Conservation (phyloP, 2,113 vertebrate species). For the Mesoclemmys tuberculata region DNA sequence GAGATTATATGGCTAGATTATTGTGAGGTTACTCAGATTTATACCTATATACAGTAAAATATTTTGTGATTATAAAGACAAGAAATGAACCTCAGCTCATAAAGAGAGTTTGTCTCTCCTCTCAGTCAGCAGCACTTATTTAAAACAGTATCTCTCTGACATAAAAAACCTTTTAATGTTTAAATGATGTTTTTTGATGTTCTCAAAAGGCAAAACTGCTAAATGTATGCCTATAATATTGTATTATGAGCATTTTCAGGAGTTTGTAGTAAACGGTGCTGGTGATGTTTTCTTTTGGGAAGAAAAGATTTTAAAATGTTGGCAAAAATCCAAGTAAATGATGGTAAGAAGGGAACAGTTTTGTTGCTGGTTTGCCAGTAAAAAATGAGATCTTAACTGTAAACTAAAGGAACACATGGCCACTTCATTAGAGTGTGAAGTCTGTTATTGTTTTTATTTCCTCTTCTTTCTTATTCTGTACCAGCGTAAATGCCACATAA, state of each 20-base stretch:
- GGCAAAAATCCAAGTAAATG: slow-evolving; percentile 16
- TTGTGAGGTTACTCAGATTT: background rate
- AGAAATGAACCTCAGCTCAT: slow-evolving; percentile 22
- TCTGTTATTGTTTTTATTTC: background rate
- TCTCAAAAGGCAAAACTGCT: background rate
- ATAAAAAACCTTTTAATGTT: slow-evolving; percentile 35
- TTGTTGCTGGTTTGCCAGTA: slow-evolving; percentile 7
- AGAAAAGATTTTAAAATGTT: background rate
- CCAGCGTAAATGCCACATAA: background rate
- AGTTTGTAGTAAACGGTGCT: background rate
- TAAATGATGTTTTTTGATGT: background rate
- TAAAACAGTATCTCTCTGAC: slow-evolving; percentile 1
- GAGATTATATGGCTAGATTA: background rate
- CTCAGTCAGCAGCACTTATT: background rate
- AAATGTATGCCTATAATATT: slow-evolving; percentile 15
- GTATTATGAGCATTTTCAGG: slow-evolving; percentile 15
- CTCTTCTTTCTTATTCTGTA: background rate
- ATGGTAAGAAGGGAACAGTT: background rate
- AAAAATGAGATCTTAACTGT: slow-evolving; percentile 14
- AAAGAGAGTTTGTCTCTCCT: background rate
- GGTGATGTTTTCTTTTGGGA: background rate
- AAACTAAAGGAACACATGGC: background rate
- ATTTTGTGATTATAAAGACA: background rate
- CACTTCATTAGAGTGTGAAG: background rate
- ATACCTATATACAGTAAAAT: background rate